Evolutionary conservation across 35 echinoderm and acorn worm species (phyloP).

Genomic region (Apostichopus californicus): DNA sequence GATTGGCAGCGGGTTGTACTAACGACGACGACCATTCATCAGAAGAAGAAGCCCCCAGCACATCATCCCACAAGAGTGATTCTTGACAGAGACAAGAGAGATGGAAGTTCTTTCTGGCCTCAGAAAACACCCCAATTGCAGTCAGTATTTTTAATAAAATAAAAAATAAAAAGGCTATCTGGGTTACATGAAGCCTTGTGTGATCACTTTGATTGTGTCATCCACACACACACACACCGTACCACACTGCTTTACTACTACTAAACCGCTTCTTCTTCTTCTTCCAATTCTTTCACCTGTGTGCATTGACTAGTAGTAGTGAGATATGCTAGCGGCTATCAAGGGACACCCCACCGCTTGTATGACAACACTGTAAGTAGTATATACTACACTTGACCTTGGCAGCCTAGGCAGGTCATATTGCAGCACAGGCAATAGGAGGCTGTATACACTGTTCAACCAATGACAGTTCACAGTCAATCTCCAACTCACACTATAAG

Average conservation of each 20-base stretch:
- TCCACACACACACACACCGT: slow-evolving; percentile 17
- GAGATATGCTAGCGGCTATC: slow-evolving; percentile 42
- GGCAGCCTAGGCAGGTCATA: slow-evolving; percentile 42
- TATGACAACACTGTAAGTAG: slow-evolving; percentile 53
- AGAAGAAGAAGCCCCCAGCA: neutral
- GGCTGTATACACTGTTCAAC: neutral
- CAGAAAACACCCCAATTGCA: neutral
- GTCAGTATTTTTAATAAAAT: neutral
- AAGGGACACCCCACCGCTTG: slow-evolving; percentile 49
- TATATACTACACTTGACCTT: slow-evolving; percentile 47
- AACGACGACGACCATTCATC: neutral
- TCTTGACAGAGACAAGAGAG: neutral
- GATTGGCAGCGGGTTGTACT: neutral
- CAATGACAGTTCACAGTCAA: slow-evolving; percentile 28
- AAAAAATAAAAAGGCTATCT: slow-evolving; percentile 5
- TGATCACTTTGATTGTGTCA: slow-evolving; percentile 26
- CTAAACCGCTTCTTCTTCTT: neutral
- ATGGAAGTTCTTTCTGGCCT: neutral
- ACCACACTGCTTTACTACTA: neutral
- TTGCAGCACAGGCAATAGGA: slow-evolving; percentile 6
- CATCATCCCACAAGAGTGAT: neutral
- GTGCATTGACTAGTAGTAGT: slow-evolving; percentile 18
- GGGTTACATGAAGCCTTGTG: slow-evolving; percentile 21
- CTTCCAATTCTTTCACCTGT: slow-evolving; percentile 16
- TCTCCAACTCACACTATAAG: slow-evolving; percentile 37